Percentiles rank a stretch among this genome's conserved stretches.
Conservation (phyloP, 2,113 vertebrate genomes). For the Dicaeum eximium region DNA sequence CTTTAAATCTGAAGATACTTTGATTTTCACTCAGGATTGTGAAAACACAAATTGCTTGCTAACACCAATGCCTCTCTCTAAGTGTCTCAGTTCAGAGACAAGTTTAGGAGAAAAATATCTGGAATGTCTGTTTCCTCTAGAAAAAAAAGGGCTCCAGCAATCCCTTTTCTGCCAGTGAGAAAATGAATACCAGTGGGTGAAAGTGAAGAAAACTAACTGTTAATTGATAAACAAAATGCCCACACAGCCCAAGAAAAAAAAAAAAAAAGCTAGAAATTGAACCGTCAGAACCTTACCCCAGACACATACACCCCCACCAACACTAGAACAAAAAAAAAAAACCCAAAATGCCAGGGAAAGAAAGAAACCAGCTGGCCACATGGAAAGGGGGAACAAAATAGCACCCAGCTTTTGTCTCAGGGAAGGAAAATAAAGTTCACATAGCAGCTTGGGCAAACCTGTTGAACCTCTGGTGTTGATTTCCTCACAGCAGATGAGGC, state of each 20-base stretch:
- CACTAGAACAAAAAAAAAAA: background rate
- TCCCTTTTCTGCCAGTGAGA: background rate
- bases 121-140: background rate
- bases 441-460: background rate
- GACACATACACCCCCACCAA: background rate
- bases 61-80: background rate
- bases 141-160: background rate
- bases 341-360: background rate
- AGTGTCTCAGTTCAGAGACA: background rate
- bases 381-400: background rate
- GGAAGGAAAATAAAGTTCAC: background rate
- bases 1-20: background rate
- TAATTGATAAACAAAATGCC: background rate
- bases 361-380: background rate
- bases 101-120: background rate
- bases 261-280: background rate
- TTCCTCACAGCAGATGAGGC: background rate
- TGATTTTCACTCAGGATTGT: background rate
- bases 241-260: background rate
- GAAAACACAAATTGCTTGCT: background rate
- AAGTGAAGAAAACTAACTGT: background rate
- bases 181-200: background rate
- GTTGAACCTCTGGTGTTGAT: background rate
- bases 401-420: background rate
- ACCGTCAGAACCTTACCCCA: background rate